phyloP scores from a whole-genome alignment of 2,113 vertebrate species.

The Petromus typicus region DNA sequence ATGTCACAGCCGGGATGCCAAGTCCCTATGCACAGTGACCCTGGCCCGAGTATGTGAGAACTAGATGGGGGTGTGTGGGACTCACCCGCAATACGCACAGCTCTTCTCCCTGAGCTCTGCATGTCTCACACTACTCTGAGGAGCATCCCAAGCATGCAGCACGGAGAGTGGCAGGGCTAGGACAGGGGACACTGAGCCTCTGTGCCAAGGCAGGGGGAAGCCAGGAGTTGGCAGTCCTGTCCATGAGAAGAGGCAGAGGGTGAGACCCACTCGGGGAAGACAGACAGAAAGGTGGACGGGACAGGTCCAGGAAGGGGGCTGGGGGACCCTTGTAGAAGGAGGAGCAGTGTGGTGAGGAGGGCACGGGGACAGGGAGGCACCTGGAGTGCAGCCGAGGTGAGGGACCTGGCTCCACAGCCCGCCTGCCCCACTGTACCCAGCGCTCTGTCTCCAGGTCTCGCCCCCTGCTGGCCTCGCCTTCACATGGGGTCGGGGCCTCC shows the following conservation, averaged over 20 bases:
- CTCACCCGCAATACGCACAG: rapidly evolving
- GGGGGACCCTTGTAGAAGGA: background rate
- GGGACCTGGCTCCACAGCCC: background rate
- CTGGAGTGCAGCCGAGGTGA: background rate
- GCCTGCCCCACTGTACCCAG: background rate
- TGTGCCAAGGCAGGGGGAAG: background rate
- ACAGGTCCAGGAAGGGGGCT: background rate
- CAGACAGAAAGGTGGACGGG: background rate
- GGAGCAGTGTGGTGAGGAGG: background rate
- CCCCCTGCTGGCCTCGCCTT: background rate
- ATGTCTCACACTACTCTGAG: background rate
- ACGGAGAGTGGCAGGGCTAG: background rate
- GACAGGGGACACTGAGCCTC: background rate
- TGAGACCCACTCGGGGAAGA: background rate
- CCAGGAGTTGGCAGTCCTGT: background rate
- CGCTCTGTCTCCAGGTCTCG: background rate
- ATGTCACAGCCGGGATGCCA: background rate
- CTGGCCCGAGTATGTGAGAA: background rate
- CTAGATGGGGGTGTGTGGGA: rapidly evolving
- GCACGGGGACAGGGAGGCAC: background rate
- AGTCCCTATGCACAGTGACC: background rate
- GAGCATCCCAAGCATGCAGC: rapidly evolving
- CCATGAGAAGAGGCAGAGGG: background rate
- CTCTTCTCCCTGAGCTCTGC: background rate
- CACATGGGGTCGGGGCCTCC: background rate